phyloP scores from a whole-genome alignment of 2,888 invertebrate species.

The Xanthia togata region DNA sequence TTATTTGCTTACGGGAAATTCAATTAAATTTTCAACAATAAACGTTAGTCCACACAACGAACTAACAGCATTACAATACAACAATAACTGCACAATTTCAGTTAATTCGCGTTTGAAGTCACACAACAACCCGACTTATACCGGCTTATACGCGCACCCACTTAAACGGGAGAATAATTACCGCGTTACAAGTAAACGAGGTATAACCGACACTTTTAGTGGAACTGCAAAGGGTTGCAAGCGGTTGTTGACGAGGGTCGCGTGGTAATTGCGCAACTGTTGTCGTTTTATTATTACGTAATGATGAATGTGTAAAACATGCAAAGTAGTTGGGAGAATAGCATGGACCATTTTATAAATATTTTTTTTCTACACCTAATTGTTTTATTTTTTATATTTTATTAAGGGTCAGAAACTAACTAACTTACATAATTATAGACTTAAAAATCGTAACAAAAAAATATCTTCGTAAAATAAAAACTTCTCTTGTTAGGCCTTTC shows the following conservation, averaged over 20 bases:
- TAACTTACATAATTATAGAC: neutral
- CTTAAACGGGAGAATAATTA: conserved; percentile 62
- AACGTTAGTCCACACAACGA: conserved; percentile 5
- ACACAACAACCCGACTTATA: conserved; percentile 52
- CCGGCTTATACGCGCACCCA: conserved; percentile 54
- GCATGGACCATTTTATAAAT: neutral
- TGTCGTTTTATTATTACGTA: conserved; percentile 56
- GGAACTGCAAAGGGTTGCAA: conserved; percentile 52
- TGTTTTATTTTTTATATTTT: too few relatives aligned
- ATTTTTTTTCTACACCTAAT: neutral
- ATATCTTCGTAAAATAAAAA: neutral
- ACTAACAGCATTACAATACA: conserved; percentile 47
- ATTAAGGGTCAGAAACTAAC: too few relatives aligned
- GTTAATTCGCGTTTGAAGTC: conserved; percentile 65
- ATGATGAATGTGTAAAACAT: conserved; percentile 43
- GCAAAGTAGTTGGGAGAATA: conserved; percentile 9
- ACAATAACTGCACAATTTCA: conserved; percentile 63
- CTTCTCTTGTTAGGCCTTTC: neutral
- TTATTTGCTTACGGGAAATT: neutral
- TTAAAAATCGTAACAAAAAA: neutral
- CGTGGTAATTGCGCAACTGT: conserved; percentile 51
- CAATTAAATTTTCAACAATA: conserved; percentile 4
- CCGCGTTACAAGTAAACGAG: conserved; percentile 48
- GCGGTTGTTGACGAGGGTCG: conserved; percentile 52
- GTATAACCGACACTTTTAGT: conserved; percentile 47